These are phyloP conservation scores for Tetramorium parvispinum DNA, from an alignment of 1,140 invertebrate genomes.

Conservation along the genomic window DNA sequence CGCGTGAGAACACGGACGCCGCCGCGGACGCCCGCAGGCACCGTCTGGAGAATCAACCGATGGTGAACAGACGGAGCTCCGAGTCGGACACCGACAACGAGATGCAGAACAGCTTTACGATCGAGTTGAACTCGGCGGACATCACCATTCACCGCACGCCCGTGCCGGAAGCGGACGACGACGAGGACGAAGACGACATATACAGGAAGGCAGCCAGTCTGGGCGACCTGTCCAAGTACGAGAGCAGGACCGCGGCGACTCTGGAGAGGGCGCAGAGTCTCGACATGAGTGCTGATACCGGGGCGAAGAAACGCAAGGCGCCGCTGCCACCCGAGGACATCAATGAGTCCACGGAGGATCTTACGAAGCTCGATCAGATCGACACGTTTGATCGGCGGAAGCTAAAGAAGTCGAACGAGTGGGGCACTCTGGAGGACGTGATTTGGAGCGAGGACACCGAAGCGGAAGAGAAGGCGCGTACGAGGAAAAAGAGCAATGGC, in stretches of 20 bases:
- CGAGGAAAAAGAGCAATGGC: slow-evolving; percentile 76
- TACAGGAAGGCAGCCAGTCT: slow-evolving; percentile 92
- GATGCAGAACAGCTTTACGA: slow-evolving; percentile 85
- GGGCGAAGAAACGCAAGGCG: slow-evolving; percentile 90
- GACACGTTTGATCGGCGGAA: slow-evolving; percentile 89
- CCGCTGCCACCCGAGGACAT: slow-evolving; percentile 85
- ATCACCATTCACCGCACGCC: slow-evolving; percentile 91
- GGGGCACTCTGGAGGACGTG: slow-evolving; percentile 91
- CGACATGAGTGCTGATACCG: slow-evolving; percentile 89
- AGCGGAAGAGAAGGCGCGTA: slow-evolving; percentile 39
- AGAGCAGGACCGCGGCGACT: slow-evolving; percentile 87
- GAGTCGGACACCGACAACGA: slow-evolving; percentile 86
- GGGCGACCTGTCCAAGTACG: slow-evolving; percentile 92
- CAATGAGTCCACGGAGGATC: slow-evolving; percentile 88
- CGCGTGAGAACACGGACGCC: slow-evolving; percentile 70
- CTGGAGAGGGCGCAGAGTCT: slow-evolving; percentile 93
- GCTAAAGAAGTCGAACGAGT: slow-evolving; percentile 91
- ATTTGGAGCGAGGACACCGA: slow-evolving; percentile 85
- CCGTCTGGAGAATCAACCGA: slow-evolving; percentile 66
- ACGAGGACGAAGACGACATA: slow-evolving; percentile 87
- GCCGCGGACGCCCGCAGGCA: slow-evolving; percentile 66
- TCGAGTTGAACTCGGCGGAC: slow-evolving; percentile 90
- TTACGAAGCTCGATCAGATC: slow-evolving; percentile 88
- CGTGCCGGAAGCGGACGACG: slow-evolving; percentile 86
- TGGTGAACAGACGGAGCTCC: slow-evolving; percentile 80